Evolutionary conservation across 2,113 vertebrate genomes (phyloP).

Genomic region (rat (Rattus norvegicus)): DNA sequence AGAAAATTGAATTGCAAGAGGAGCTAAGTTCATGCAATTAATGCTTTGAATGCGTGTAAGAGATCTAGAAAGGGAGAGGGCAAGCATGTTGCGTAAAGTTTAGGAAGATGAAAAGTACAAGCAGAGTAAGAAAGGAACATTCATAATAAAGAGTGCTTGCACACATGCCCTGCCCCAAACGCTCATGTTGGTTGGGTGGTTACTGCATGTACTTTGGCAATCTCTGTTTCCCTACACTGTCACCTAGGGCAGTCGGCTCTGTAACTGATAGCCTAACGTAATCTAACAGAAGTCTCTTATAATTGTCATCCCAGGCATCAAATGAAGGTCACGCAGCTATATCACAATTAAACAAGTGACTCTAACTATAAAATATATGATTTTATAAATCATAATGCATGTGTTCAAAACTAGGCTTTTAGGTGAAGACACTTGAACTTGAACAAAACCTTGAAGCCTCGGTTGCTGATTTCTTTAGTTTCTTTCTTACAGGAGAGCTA

Average conservation of each 20-base stretch:
- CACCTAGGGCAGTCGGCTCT: not conserved
- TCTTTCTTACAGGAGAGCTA: not conserved
- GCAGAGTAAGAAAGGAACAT: not conserved
- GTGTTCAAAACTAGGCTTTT: not conserved
- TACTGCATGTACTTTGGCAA: not conserved
- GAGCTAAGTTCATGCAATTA: constrained; percentile 20
- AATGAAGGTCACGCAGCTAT: not conserved
- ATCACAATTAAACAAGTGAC: not conserved
- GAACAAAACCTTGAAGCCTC: not conserved
- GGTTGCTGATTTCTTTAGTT: not conserved
- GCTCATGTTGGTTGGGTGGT: not conserved
- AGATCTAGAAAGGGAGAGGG: not conserved
- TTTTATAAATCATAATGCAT: not conserved
- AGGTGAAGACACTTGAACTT: not conserved
- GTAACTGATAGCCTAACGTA: not conserved
- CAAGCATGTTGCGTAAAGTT: not conserved
- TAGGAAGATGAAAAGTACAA: not conserved
- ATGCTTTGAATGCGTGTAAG: not conserved
- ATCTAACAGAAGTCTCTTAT: not conserved
- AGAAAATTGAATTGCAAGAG: constrained; percentile 11
- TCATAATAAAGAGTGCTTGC: not conserved
- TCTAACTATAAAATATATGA: not conserved
- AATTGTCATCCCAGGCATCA: not conserved
- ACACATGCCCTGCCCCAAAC: not conserved
- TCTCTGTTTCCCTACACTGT: not conserved